Evolutionary conservation across 1,140 invertebrate genomes (phyloP).

Genomic region (Coenobita brevimanus): DNA sequence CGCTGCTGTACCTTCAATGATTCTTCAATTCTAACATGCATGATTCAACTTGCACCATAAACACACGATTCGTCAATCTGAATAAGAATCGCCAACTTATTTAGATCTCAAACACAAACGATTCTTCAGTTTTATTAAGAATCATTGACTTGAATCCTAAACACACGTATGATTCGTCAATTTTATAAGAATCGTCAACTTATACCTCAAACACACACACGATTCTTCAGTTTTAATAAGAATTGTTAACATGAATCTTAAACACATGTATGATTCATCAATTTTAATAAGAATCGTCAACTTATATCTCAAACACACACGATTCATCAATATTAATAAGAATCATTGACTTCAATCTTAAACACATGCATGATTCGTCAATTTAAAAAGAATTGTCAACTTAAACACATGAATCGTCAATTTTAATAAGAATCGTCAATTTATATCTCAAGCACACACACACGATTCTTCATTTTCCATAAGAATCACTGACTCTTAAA

Average conservation of each 20-base stretch:
- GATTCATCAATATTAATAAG: slow-evolving; percentile 40
- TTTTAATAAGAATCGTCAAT: slow-evolving; percentile 24
- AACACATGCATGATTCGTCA: slow-evolving; percentile 47
- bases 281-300: no score
- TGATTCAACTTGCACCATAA: slow-evolving; percentile 33
- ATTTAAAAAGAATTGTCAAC: slow-evolving; percentile 63
- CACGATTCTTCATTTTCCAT: slow-evolving; percentile 44
- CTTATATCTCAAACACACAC: neutral
- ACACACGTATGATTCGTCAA: slow-evolving; percentile 13
- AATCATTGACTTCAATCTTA: slow-evolving; percentile 44
- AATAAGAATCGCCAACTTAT: slow-evolving; percentile 48
- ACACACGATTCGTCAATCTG: slow-evolving; percentile 16
- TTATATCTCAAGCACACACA: slow-evolving; percentile 16
- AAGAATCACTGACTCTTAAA: slow-evolving; percentile 22
- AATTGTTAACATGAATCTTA: slow-evolving; percentile 49
- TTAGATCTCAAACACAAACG: slow-evolving; percentile 43
- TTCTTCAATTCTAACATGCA: slow-evolving; percentile 55
- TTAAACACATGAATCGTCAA: slow-evolving; percentile 51
- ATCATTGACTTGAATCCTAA: no score
- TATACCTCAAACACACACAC: slow-evolving; percentile 44
- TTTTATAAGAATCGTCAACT: slow-evolving; percentile 46
- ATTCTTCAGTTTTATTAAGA: slow-evolving; percentile 51
- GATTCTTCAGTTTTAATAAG: slow-evolving; percentile 57
- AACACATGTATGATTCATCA: slow-evolving; percentile 37
- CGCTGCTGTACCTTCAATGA: no score